Evolutionary conservation across 2,888 invertebrate species (phyloP).

Genomic region (Pterobdella sp.): DNA sequence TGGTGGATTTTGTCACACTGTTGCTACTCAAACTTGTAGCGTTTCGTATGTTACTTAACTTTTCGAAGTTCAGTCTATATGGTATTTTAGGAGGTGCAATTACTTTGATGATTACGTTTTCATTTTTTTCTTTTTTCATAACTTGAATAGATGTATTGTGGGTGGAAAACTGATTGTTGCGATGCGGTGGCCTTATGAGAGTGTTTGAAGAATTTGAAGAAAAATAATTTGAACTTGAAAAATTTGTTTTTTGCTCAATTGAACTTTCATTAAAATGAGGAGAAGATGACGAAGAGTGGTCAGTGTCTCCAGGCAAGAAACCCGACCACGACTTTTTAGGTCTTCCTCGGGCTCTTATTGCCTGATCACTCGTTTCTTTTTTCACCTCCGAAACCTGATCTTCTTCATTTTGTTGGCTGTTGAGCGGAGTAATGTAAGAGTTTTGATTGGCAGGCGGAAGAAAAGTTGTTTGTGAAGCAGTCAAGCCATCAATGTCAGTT

Average conservation of each 20-base stretch:
- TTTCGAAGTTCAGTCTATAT: slow-evolving; percentile 25
- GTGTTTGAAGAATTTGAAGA: background rate
- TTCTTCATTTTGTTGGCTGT: slow-evolving; percentile 2
- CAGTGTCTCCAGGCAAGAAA: slow-evolving; percentile 4
- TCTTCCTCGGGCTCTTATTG: slow-evolving; percentile 21
- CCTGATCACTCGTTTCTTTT: slow-evolving; percentile 12
- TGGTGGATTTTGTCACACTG: background rate
- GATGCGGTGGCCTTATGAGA: background rate
- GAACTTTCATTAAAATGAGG: slow-evolving; percentile 6
- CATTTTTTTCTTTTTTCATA: slow-evolving; percentile 21
- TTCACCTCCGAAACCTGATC: background rate
- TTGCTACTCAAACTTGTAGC: background rate
- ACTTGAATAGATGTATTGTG: slow-evolving; percentile 23
- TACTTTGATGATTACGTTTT: slow-evolving; percentile 24
- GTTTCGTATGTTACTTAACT: background rate
- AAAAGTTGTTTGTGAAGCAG: slow-evolving; percentile 32
- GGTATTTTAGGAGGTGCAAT: slow-evolving; percentile 23
- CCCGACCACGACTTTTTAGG: slow-evolving; percentile 28
- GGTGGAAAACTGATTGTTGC: background rate
- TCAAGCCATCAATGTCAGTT: slow-evolving; percentile 33
- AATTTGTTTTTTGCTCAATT: background rate
- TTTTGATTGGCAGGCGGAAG: slow-evolving; percentile 25
- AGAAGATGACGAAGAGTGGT: slow-evolving; percentile 1
- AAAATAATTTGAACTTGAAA: background rate
- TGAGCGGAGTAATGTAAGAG: slow-evolving; percentile 10